Conservation (phyloP, 2,113 vertebrate species). For the Oxyruncus cristatus region DNA sequence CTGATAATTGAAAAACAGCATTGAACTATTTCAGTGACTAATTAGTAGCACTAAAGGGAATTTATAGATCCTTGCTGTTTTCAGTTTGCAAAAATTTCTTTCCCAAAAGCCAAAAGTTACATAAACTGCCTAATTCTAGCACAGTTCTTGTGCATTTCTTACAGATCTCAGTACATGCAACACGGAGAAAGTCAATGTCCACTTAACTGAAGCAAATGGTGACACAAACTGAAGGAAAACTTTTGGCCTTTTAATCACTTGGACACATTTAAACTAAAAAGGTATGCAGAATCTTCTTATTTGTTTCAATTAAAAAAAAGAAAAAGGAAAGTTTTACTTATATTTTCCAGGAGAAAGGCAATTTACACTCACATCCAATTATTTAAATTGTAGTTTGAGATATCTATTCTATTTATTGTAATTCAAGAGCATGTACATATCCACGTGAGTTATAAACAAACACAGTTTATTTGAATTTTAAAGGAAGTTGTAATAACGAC, state of each 20-base stretch:
- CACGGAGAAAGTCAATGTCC: not conserved
- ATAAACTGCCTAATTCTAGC: not conserved
- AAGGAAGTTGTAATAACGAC: not conserved
- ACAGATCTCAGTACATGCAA: not conserved
- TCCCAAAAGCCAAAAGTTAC: not conserved
- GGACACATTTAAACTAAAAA: not conserved
- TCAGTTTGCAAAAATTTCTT: not conserved
- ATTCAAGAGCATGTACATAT: not conserved
- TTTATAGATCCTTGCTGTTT: not conserved
- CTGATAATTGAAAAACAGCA: not conserved
- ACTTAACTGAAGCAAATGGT: not conserved
- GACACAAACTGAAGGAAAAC: not conserved
- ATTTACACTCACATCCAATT: too few species aligned
- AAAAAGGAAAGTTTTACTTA: not conserved
- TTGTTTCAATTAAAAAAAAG: not conserved
- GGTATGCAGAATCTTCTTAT: not conserved
- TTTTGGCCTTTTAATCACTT: not conserved
- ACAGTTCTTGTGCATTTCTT: not conserved
- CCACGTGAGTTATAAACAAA: not conserved
- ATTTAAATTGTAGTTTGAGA: too few species aligned
- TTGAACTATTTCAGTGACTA: not conserved
- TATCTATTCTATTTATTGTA: not conserved
- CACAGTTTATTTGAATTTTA: not conserved
- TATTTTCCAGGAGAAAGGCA: too few species aligned
- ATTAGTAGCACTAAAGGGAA: not conserved